Conservation (phyloP, 2,797 vertebrate species). For the Eupleurogrammus muticus region DNA sequence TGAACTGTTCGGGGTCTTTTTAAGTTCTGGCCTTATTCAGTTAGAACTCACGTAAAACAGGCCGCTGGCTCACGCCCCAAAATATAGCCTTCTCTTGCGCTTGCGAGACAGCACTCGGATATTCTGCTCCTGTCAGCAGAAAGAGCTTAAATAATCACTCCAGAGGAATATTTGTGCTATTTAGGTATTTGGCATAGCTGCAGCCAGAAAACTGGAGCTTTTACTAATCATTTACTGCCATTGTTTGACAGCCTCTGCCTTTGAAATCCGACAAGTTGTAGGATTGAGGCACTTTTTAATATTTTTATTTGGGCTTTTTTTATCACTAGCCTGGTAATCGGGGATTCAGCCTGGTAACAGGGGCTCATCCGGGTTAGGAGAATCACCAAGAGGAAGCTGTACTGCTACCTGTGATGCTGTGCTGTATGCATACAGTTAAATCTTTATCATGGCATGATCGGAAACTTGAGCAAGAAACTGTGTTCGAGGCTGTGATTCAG, state of each 20-base stretch:
- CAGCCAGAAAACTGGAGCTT: conserved; percentile 44
- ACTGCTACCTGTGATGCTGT: conserved; percentile 57
- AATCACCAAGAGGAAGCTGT: conserved; percentile 47
- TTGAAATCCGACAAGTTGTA: conserved; percentile 66
- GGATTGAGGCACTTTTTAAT: conserved; percentile 69
- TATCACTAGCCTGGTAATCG: conserved; percentile 29
- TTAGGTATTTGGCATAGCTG: conserved; percentile 44
- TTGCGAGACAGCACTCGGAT: conserved; percentile 14
- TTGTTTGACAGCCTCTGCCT: conserved; percentile 58
- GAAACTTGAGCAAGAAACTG: conserved; percentile 45
- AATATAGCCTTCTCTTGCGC: conserved; percentile 34
- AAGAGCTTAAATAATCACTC: conserved; percentile 19
- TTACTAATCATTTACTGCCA: conserved; percentile 55
- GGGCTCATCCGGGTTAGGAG: conserved; percentile 36
- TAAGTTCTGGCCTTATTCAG: conserved; percentile 51
- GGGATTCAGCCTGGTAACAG: conserved; percentile 11
- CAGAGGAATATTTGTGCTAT: conserved; percentile 42
- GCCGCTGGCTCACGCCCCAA: conserved; percentile 31
- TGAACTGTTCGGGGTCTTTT: conserved; percentile 36
- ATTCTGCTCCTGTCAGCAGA: conserved; percentile 50
- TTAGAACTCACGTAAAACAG: conserved; percentile 23
- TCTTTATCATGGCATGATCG: conserved; percentile 64
- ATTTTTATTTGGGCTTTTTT: conserved; percentile 36
- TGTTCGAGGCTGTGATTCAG: conserved; percentile 45
- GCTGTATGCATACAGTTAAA: conserved; percentile 58